Percentiles rank a stretch among this genome's conserved stretches.
These are phyloP conservation scores for Chaetodon trifascialis DNA, from an alignment of 2,113 vertebrate species.

Conservation along the genomic window DNA sequence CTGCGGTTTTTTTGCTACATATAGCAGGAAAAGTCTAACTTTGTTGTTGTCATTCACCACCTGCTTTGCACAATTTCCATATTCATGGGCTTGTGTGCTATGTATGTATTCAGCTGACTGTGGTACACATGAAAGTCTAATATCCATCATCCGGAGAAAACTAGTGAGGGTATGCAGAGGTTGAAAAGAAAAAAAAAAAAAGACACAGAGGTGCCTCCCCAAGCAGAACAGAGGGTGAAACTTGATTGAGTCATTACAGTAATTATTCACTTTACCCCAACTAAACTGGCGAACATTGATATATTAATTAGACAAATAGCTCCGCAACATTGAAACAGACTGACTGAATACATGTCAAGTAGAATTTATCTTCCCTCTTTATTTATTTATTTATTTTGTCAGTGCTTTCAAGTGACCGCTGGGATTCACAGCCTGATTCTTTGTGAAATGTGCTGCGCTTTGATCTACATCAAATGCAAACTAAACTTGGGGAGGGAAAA, in stretches of 20 bases:
- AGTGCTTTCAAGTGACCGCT: slow-evolving; percentile 69
- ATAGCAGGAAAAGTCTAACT: slow-evolving; percentile 12
- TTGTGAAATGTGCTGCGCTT: slow-evolving; percentile 60
- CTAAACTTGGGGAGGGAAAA: slow-evolving; percentile 58
- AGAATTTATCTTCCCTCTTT: slow-evolving; percentile 42
- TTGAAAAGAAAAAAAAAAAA: not conserved
- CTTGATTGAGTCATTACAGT: slow-evolving; percentile 52
- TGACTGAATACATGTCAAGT: slow-evolving; percentile 51
- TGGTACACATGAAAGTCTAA: slow-evolving; percentile 44
- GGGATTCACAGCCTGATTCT: slow-evolving; percentile 66
- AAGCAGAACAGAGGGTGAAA: slow-evolving; percentile 49
- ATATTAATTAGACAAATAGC: slow-evolving; percentile 72
- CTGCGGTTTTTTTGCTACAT: slow-evolving; percentile 19
- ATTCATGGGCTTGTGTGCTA: slow-evolving; percentile 26
- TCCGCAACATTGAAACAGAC: slow-evolving; percentile 41
- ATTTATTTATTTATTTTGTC: slow-evolving; percentile 49
- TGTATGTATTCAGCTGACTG: slow-evolving; percentile 46
- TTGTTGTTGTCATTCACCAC: slow-evolving; percentile 14
- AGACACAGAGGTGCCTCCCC: not conserved
- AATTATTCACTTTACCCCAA: slow-evolving; percentile 70
- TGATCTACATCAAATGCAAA: slow-evolving; percentile 68
- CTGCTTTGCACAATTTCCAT: slow-evolving; percentile 42
- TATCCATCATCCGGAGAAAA: slow-evolving; percentile 43
- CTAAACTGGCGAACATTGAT: slow-evolving; percentile 53
- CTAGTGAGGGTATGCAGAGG: slow-evolving; percentile 15